Conservation (phyloP, 30 jellyfish, hydroid and myxozoan genomes). For the Mastigias papua region DNA sequence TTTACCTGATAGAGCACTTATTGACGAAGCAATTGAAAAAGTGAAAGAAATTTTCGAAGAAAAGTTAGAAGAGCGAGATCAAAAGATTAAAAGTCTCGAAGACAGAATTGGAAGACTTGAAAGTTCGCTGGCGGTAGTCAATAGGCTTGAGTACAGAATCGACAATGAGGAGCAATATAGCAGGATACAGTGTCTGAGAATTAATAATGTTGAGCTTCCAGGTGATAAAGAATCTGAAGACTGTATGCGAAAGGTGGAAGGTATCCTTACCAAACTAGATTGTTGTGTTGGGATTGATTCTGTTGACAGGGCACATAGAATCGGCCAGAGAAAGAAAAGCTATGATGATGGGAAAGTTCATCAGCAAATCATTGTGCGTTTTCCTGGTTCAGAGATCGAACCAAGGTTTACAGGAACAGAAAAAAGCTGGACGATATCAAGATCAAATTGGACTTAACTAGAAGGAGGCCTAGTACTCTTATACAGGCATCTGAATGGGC, state of each 20-base stretch:
- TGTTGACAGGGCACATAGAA: conserved; percentile 57
- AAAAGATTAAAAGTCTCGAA: not conserved
- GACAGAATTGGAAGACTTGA: conserved; percentile 10
- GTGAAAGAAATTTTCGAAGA: conserved; percentile 21
- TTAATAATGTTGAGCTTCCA: conserved; percentile 24
- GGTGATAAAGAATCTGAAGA: conserved; percentile 12
- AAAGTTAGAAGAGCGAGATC: conserved; percentile 30
- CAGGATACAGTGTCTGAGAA: conserved; percentile 46
- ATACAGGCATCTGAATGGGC: conserved; percentile 15
- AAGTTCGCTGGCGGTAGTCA: conserved; percentile 28
- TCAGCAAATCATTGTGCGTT: conserved; percentile 42
- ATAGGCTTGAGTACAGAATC: conserved; percentile 14
- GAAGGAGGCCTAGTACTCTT: conserved; percentile 36
- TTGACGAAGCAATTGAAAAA: conserved; percentile 39
- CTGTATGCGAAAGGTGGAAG: conserved; percentile 25
- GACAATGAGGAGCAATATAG: conserved; percentile 47
- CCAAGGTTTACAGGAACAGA: conserved; percentile 32
- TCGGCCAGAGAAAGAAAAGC: conserved; percentile 13
- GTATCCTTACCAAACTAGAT: conserved; percentile 5
- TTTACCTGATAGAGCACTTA: conserved; percentile 11
- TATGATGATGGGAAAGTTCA: conserved; percentile 5
- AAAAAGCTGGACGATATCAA: conserved; percentile 9
- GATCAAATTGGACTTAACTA: conserved; percentile 43
- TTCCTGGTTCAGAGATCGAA: conserved; percentile 38
- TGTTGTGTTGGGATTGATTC: conserved; percentile 30